These are phyloP conservation scores for Xestia ashworthii DNA, from an alignment of 2,888 invertebrate species.

Conservation along the genomic window DNA sequence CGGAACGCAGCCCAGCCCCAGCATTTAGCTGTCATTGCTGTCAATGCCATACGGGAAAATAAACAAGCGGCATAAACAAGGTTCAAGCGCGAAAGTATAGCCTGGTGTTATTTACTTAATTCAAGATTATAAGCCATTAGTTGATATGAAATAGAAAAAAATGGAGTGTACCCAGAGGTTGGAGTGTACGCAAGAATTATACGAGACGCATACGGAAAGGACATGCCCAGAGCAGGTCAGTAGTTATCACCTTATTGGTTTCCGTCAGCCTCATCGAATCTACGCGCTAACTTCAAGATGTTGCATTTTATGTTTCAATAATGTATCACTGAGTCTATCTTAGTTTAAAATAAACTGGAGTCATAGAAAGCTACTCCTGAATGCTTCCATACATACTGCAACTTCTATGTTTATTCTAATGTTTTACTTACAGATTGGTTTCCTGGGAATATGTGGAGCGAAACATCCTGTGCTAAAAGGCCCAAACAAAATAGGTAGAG, in stretches of 20 bases:
- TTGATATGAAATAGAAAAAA: conserved; percentile 57
- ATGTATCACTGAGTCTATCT: not conserved
- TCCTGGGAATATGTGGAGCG: conserved; percentile 83
- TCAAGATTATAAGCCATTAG: not conserved
- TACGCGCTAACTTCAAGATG: conserved; percentile 6
- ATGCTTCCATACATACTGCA: not conserved
- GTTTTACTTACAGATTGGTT: conserved; percentile 81
- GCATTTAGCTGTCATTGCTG: not conserved
- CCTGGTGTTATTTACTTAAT: conserved; percentile 3
- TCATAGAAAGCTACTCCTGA: not conserved
- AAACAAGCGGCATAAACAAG: conserved; percentile 43
- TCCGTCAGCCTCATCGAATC: not conserved
- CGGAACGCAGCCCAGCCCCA: no score
- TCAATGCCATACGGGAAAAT: conserved; percentile 43
- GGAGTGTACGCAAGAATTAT: conserved; percentile 81
- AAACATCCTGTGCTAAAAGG: conserved; percentile 83
- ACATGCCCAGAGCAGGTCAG: conserved; percentile 81
- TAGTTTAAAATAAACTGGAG: not conserved
- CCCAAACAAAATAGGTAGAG: conserved; percentile 86
- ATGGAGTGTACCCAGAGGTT: conserved; percentile 87
- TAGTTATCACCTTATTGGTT: not conserved
- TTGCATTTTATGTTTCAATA: not conserved
- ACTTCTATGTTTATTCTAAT: not conserved
- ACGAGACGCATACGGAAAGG: conserved; percentile 71
- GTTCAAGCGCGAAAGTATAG: conserved; percentile 50